A percentile compares a stretch with the other conserved stretches of the same genome.
These are phyloP conservation scores for Drosophila mimica DNA, from an alignment of 2,888 invertebrate genomes.

Conservation along the genomic window DNA sequence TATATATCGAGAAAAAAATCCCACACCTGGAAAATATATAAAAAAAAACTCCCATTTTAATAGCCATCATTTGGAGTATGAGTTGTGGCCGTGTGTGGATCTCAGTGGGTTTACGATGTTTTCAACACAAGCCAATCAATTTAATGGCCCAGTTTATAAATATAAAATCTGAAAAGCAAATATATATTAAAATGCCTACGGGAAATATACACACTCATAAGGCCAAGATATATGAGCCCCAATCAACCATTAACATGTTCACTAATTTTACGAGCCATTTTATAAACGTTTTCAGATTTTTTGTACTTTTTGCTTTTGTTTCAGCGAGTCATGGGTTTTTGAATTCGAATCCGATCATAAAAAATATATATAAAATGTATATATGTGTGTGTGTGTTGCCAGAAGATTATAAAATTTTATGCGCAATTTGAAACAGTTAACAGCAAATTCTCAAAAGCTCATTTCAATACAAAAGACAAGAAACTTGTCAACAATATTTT, in stretches of 20 bases:
- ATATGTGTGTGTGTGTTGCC: neutral
- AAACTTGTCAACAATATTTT: slow-evolving; percentile 81
- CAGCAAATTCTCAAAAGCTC: slow-evolving; percentile 73
- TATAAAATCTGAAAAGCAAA: slow-evolving; percentile 48
- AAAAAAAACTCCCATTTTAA: neutral
- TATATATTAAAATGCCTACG: slow-evolving; percentile 42
- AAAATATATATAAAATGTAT: slow-evolving; percentile 17
- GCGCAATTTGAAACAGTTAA: slow-evolving; percentile 79
- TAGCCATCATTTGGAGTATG: neutral
- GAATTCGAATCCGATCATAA: slow-evolving; percentile 43
- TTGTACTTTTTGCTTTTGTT: slow-evolving; percentile 49
- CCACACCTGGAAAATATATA: neutral
- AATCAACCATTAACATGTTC: slow-evolving; percentile 82
- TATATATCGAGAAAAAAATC: neutral
- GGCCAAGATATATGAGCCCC: slow-evolving; percentile 64
- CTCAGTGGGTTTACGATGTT: slow-evolving; percentile 57
- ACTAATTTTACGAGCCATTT: slow-evolving; percentile 77
- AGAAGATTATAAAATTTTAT: slow-evolving; percentile 77
- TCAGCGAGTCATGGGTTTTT: slow-evolving; percentile 31
- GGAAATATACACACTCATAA: slow-evolving; percentile 35
- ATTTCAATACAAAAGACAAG: slow-evolving; percentile 78
- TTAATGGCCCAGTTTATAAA: slow-evolving; percentile 55
- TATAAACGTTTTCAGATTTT: slow-evolving; percentile 62
- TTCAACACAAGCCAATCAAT: slow-evolving; percentile 74
- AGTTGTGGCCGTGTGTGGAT: neutral